Evolutionary conservation across 1,140 invertebrate genomes (phyloP).

Genomic region (Tribolium castaneum): DNA sequence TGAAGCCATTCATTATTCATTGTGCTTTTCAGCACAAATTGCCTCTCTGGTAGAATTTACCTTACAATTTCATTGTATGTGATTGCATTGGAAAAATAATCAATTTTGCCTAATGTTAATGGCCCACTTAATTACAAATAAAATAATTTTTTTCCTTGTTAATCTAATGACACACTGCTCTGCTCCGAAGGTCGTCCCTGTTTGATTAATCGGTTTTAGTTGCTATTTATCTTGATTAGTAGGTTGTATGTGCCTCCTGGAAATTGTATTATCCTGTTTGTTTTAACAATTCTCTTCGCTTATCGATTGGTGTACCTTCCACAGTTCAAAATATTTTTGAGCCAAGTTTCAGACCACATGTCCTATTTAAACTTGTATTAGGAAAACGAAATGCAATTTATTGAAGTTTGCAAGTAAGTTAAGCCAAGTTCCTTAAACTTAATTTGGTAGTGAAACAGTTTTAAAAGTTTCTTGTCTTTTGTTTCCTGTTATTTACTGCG

Average conservation of each 20-base stretch:
- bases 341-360: too few species aligned
- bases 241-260: slow-evolving; percentile 23
- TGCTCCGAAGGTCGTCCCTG: not conserved
- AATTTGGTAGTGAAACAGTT: too few species aligned
- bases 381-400: too few species aligned
- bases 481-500: too few species aligned
- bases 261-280: slow-evolving; percentile 33
- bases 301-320: not conserved
- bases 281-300: slow-evolving; percentile 32
- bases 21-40: slow-evolving; percentile 1
- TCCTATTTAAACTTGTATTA: too few species aligned
- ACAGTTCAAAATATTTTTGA: not conserved
- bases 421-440: too few species aligned
- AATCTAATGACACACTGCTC: not conserved
- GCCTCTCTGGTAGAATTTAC: not conserved
- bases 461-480: too few species aligned
- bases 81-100: not conserved
- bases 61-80: not conserved
- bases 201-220: slow-evolving; percentile 34
- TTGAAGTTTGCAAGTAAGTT: too few species aligned
- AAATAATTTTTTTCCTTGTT: slow-evolving; percentile 5
- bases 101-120: not conserved
- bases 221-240: slow-evolving; percentile 41
- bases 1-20: slow-evolving; percentile 1
- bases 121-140: not conserved